phyloP scores from a whole-genome alignment of 2,113 vertebrate species.

The Planiliza haematocheilus region DNA sequence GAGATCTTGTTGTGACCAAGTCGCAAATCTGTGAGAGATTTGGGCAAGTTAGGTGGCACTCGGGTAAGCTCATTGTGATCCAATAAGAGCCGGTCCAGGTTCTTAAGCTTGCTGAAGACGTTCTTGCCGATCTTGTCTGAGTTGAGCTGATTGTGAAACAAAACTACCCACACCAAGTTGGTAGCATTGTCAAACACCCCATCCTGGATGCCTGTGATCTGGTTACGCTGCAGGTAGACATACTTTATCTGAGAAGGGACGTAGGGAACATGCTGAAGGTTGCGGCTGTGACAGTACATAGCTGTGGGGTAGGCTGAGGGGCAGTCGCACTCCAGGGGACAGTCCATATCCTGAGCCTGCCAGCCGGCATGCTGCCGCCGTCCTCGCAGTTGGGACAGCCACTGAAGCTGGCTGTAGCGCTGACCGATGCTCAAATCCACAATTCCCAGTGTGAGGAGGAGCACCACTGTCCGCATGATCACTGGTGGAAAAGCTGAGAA shows the following conservation, averaged over 20 bases:
- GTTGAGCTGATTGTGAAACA: conserved; percentile 90
- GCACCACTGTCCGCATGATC: conserved; percentile 58
- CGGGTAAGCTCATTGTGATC: conserved; percentile 91
- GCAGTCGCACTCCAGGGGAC: conserved; percentile 94
- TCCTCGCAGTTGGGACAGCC: conserved; percentile 67
- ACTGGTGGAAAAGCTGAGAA: conserved; percentile 20
- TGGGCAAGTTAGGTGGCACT: conserved; percentile 89
- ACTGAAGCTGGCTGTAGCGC: conserved; percentile 56
- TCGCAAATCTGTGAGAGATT: conserved; percentile 88
- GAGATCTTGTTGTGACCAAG: conserved; percentile 90
- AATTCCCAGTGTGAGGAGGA: conserved; percentile 61
- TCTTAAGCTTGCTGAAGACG: conserved; percentile 89
- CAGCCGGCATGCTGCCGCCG: conserved; percentile 25
- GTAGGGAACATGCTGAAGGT: conserved; percentile 90
- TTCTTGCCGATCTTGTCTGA: conserved; percentile 91
- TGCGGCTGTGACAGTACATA: conserved; percentile 94
- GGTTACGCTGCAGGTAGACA: conserved; percentile 93
- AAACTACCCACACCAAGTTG: conserved; percentile 90
- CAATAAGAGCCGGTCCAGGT: conserved; percentile 90
- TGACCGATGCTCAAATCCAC: conserved; percentile 62
- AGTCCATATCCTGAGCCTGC: conserved; percentile 74
- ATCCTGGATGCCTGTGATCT: conserved; percentile 90
- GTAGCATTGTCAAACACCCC: conserved; percentile 94
- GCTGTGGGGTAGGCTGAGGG: conserved; percentile 88
- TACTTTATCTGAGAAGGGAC: conserved; percentile 94